Percentiles rank a stretch among this genome's conserved stretches.
phyloP scores from a whole-genome alignment of 2,113 vertebrate species.

The Sus scrofa region T2T-Sscrofa CM000814.6:127247501-127248000 shows the following conservation, averaged over 20 bases:
- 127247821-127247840: not conserved
- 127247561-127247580: no score
- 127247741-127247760: not conserved
- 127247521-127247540: no score
- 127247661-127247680: not conserved
- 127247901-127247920: not conserved
- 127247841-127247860: not conserved
- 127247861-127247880: not conserved
- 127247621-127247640: no score
- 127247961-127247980: not conserved
- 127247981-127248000: not conserved
- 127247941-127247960: not conserved
- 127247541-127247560: no score
- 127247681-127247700: not conserved
- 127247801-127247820: not conserved
- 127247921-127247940: not conserved
- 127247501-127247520: no score
- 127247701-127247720: not conserved
- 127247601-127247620: no score
- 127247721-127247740: not conserved
- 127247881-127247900: fast-evolving
- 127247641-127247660: not conserved
- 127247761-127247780: not conserved
- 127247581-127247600: no score
- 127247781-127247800: not conserved